A percentile compares a stretch with the other conserved stretches of the same genome.
Conservation (phyloP, 2,113 vertebrate species). For the Ovibos moschatus region DNA sequence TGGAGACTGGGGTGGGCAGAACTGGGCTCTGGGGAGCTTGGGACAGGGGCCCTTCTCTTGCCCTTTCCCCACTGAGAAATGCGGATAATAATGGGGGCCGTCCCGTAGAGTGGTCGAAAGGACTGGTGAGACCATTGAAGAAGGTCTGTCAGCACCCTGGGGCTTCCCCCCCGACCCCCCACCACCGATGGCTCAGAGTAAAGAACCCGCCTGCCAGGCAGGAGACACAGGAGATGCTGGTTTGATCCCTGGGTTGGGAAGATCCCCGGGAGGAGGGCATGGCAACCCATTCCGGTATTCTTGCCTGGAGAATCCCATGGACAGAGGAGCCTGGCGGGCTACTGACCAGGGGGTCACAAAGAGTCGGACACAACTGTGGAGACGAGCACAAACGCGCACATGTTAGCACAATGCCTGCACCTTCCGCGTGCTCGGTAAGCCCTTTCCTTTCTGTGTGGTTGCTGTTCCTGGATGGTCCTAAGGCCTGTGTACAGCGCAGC, state of each 20-base stretch:
- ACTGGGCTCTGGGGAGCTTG: not conserved
- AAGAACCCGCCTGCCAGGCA: not conserved
- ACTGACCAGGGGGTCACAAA: not conserved
- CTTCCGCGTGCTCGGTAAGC: no score
- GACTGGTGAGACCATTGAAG: not conserved
- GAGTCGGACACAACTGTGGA: accelerated
- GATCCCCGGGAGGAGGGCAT: not conserved
- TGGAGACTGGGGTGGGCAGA: not conserved
- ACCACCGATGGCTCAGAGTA: not conserved
- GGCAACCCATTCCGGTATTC: not conserved
- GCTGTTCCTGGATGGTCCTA: not conserved
- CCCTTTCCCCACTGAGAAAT: not conserved
- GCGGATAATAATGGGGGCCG: not conserved
- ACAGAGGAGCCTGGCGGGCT: not conserved
- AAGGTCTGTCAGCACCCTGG: not conserved
- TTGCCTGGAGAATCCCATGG: not conserved
- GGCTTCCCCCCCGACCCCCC: not conserved
- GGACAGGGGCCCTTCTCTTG: not conserved
- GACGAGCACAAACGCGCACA: no score
- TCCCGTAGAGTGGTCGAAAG: not conserved
- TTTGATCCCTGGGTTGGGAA: not conserved
- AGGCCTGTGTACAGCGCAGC: not conserved
- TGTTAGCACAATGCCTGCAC: not conserved
- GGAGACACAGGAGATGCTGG: not conserved
- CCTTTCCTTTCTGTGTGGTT: not conserved